These are phyloP conservation scores for Centropus bengalensis DNA, from an alignment of 2,113 vertebrate species.

Conservation along the genomic window DNA sequence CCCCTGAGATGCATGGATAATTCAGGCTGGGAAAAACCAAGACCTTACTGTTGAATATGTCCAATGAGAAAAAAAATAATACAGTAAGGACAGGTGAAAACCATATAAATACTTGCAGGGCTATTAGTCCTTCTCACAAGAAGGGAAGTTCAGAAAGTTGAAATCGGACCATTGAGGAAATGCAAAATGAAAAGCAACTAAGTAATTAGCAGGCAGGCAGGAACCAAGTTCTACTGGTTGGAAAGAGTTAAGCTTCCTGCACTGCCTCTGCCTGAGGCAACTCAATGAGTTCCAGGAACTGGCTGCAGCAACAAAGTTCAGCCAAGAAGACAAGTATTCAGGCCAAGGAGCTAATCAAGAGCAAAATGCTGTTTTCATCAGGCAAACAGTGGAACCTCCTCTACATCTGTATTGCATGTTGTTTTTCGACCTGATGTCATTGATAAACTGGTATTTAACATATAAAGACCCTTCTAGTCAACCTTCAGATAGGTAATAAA, in stretches of 20 bases:
- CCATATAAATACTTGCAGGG: not conserved
- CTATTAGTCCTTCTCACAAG: not conserved
- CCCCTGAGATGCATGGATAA: not conserved
- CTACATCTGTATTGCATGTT: not conserved
- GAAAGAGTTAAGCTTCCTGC: not conserved
- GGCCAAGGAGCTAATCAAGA: not conserved
- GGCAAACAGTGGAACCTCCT: not conserved
- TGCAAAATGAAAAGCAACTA: not conserved
- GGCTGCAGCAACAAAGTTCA: not conserved
- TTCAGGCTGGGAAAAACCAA: not conserved
- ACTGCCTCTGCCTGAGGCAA: not conserved
- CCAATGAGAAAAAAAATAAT: not conserved
- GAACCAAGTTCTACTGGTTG: not conserved
- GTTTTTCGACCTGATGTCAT: not conserved
- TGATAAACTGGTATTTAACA: not conserved
- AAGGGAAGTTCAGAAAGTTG: not conserved
- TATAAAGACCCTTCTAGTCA: not conserved
- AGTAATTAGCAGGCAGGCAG: not conserved
- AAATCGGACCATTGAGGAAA: not conserved
- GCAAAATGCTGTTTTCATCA: not conserved
- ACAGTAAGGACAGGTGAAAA: not conserved
- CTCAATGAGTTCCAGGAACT: not conserved
- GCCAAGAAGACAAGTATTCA: not conserved
- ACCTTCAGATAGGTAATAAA: not conserved
- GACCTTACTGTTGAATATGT: not conserved